Evolutionary conservation across 2,888 invertebrate genomes (phyloP), one percentile per base, ranked within the genome.

Genomic region (Frankliniella intonsa): DNA sequence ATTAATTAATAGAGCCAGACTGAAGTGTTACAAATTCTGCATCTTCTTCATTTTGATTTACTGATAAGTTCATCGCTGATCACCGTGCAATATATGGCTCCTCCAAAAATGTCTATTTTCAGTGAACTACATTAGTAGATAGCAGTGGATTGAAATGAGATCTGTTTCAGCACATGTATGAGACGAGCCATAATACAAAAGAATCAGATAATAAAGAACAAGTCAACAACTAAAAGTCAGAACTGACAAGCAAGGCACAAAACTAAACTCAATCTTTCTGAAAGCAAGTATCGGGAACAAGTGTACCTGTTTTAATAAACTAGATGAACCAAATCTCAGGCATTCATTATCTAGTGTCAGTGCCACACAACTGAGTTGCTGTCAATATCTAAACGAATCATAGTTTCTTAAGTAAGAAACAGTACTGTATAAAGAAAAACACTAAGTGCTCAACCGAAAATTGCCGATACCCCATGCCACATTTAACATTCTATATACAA

Each of bases 91-190:
- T 22, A 12, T 76, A 22, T 76, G 69, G 69, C 69, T 25, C 25
- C 69, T 76, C 25, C 25, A 76, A n/a, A 76, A 22, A 76, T 76
- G 22, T 76, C 22, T 76, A 76, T 22, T 76, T 76, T 76, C 69
- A 76, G 69, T 76, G 69, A 25, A 76, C 69, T 76, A 76, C 69
- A 76, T 12, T 22, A 76, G 25, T 22, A 25, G 69, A 22, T 76
- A 76, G 22, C 69, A 76, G n/a, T 76, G 69, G 25, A 76, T 76
- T 76, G 19, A 76, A 76, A 76, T 76, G 69, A 76, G 69, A 76
- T 76, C 69, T 76, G 69, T 76, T 11, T 22, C 38, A 38, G 5
- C 38, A 38, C 38, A 38, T 38, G 38, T 38, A 38, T 38, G 5
- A 76, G 69, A 76, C 10, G 22, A 76, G 25, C 25, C 8, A 38